A percentile compares a stretch with the other conserved stretches of the same genome.
Evolutionary conservation across 2,888 invertebrate genomes (phyloP).

Genomic region (Notodonta dromedarius): DNA sequence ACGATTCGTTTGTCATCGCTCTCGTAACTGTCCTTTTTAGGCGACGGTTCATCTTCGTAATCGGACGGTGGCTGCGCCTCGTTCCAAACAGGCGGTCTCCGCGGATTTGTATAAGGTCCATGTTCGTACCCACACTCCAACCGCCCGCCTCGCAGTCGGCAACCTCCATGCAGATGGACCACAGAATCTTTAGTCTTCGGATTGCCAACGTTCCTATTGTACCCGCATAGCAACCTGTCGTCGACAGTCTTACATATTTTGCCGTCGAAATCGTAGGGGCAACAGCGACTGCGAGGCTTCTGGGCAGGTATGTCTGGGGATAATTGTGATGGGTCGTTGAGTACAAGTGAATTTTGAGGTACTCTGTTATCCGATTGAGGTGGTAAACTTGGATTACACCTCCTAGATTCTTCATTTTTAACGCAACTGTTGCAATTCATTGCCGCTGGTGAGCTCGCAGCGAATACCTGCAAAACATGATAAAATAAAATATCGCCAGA

Average conservation of each 20-base stretch:
- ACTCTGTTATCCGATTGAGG: background rate
- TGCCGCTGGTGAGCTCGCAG: slow-evolving; percentile 21
- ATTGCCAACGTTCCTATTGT: slow-evolving; percentile 56
- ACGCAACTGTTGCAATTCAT: slow-evolving; percentile 22
- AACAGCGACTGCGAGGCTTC: slow-evolving; percentile 51
- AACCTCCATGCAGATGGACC: slow-evolving; percentile 51
- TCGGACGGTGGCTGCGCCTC: slow-evolving; percentile 9
- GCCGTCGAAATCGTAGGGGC: slow-evolving; percentile 67
- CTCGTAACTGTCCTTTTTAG: background rate
- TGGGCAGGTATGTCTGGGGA: background rate
- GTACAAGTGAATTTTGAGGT: background rate
- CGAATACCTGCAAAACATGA: slow-evolving; percentile 33
- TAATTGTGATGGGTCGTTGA: background rate
- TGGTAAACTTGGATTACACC: background rate
- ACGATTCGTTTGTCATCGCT: background rate
- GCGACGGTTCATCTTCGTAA: background rate
- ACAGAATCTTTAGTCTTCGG: slow-evolving; percentile 34
- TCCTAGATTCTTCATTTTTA: background rate
- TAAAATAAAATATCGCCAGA: background rate
- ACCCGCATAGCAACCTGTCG: slow-evolving; percentile 67
- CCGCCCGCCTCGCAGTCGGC: slow-evolving; percentile 61
- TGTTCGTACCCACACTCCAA: slow-evolving; percentile 68
- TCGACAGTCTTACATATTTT: slow-evolving; percentile 57
- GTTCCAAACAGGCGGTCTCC: slow-evolving; percentile 41
- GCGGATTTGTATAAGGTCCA: slow-evolving; percentile 49